Evolutionary conservation across 2,888 invertebrate species (phyloP), one percentile per base, ranked within the genome.

Genomic region (Sarcophaga variegata): DNA sequence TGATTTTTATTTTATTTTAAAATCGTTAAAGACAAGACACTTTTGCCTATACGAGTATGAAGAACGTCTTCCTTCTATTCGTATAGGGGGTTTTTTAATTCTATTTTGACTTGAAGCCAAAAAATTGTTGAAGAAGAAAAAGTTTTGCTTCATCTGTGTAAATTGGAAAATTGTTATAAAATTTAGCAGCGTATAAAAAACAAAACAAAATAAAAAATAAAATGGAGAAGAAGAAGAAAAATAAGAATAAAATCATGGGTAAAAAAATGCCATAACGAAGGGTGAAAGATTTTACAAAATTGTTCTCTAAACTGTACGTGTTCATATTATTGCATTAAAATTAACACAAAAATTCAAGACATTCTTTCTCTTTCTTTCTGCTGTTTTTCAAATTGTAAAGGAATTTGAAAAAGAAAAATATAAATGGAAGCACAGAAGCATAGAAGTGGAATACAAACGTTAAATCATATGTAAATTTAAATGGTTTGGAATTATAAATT

Each of bases 251-350:
- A 54, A 54, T 54, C 1, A 17, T 54, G 17, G 1, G 37, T n/a
- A 3, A 45, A 64, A 75, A 54, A 54, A 67, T 66, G 4, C 12
- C 67, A 67, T 59, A 75, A 59, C 27, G 45, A 62, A 22, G 17
- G 11, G 27, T 25, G 25, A 76, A 81, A 71, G 63, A 17, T 66
- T 83, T 78, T 67, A 62, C 64, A 76, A 84, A 59, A 80, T 66
- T 75, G 66, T 71, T 49, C 69, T 62, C n/a, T 25, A 72, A 81
- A 45, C 45, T 60, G 70, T 71, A 76, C 80, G 76, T 84, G 76
- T 84, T 74, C 47, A 63, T 69, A 59, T 75, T 79, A 76, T 80
- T 47, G 25, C 66, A 80, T 70, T 80, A 47, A 60, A 75, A 80
- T 84, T 79, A 80, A 84, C 59, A 76, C 60, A 60, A 45, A 22